Base-by-base conservation (phyloP, 1,140 invertebrate species). In the Euglossa dilemma region DNA sequence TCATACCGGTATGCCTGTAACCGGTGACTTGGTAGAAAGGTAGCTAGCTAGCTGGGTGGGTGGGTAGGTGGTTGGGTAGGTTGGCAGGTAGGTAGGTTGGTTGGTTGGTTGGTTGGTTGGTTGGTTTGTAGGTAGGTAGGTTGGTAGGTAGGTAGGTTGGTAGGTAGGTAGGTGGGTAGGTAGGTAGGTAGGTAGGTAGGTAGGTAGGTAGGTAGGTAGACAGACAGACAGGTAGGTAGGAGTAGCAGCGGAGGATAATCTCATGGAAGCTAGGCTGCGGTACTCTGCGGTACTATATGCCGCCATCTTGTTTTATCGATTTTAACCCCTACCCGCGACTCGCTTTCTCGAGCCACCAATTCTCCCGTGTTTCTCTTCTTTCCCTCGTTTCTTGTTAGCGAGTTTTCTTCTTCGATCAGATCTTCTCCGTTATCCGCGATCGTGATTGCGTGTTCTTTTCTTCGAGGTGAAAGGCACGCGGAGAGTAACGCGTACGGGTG, bases 241-340 rank as follows among this genome's bases (percentile, higher is more conserved):
- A 83, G 86, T 70, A 84, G 83, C 84, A 84, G 70, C 75, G 14
- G 86, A 85, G 86, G 86, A 91, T 92, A 91, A 92, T 91, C 87
- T 89, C 85, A 84, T 82, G 87, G 90, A 86, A 87, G 86, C 83
- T 87, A 81, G 88, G 90, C 74, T 92, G 91, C 91, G 91, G 91
- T 92, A 91, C 88, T 90, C 90, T 92, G 91, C 91, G 91, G 91
- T 90, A 92, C 85, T 87, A 72, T 88, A 85, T 79, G 70, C 87
- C 89, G 91, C 91, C 91, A 92, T 92, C 87, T 92, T 92, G 91
- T 84, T 92, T 91, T 91, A 92, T 92, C 90, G 91, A 92, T 92
- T 87, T 64, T 54, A 7, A 82, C 64, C 79, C 66, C 67, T 72
- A 57, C 74, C 28, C 57, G 28, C 57, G 54, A 54, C 61, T 67